Evolutionary conservation across 2,888 invertebrate genomes (phyloP).

Genomic region (Orthonevra nobilis): DNA sequence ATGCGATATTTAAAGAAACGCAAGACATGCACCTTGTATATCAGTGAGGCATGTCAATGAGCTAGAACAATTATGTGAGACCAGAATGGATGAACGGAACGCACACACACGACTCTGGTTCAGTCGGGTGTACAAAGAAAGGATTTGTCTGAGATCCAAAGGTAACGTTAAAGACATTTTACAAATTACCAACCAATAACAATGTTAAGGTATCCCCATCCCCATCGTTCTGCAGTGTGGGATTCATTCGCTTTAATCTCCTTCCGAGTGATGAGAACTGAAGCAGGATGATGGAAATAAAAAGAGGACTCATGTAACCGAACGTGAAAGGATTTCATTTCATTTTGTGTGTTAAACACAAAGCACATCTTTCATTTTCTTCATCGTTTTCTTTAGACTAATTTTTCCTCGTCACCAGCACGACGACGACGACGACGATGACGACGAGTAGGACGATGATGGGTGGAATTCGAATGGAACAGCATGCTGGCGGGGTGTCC

Average conservation of each 20-base stretch:
- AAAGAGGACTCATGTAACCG: conserved; percentile 58
- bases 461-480: conserved; percentile 6
- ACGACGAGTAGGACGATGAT: neutral
- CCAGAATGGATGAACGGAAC: no score
- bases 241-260: conserved; percentile 62
- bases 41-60: conserved; percentile 60
- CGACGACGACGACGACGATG: neutral
- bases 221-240: conserved; percentile 15
- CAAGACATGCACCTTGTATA: conserved; percentile 48
- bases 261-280: conserved; percentile 43
- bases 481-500: neutral
- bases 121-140: conserved; percentile 6
- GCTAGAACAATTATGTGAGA: conserved; percentile 62
- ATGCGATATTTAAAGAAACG: no score
- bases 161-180: conserved; percentile 61
- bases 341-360: conserved; percentile 69
- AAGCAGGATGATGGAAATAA: conserved; percentile 19
- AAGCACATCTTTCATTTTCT: conserved; percentile 70
- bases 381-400: conserved; percentile 65
- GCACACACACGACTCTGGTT: conserved; percentile 13
- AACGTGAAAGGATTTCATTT: conserved; percentile 69
- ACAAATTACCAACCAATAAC: conserved; percentile 70
- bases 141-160: conserved; percentile 17
- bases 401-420: conserved; percentile 68
- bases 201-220: conserved; percentile 52